Conservation (phyloP, 1,140 invertebrate genomes). For the Cotesia vestalis region DNA sequence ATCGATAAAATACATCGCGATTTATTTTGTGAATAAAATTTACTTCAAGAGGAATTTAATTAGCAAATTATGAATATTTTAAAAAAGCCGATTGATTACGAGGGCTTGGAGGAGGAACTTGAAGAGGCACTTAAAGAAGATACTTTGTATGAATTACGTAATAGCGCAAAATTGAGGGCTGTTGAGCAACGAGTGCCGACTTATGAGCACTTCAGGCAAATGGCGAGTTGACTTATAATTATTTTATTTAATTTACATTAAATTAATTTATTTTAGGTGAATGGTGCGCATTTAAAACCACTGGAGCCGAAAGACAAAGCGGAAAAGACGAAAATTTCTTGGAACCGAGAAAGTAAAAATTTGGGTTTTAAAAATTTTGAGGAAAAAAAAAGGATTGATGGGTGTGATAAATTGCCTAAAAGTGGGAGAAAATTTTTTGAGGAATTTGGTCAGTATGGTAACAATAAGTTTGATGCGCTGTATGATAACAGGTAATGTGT, state of each 20-base stretch:
- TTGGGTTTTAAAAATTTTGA: background rate
- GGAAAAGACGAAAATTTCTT: conserved; percentile 40
- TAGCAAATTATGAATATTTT: conserved; percentile 47
- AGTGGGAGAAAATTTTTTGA: conserved; percentile 39
- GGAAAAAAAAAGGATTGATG: background rate
- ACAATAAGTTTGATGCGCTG: conserved; percentile 42
- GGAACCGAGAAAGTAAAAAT: conserved; percentile 43
- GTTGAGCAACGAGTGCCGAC: conserved; percentile 65
- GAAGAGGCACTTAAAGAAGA: conserved; percentile 60
- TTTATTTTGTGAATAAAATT: too few relatives aligned
- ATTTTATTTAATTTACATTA: background rate
- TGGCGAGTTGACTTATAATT: conserved; percentile 48
- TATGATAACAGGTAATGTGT: conserved; percentile 30
- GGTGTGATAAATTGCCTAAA: background rate
- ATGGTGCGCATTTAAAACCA: conserved; percentile 59
- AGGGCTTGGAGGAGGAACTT: conserved; percentile 58
- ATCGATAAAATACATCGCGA: too few relatives aligned
- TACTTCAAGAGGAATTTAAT: background rate
- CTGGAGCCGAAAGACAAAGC: conserved; percentile 45
- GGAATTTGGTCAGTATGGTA: conserved; percentile 32
- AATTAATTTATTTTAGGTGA: conserved; percentile 49
- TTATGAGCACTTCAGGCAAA: conserved; percentile 70
- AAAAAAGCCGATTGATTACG: conserved; percentile 54
- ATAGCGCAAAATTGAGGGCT: conserved; percentile 71
- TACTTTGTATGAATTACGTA: conserved; percentile 68